A percentile compares a stretch with the other conserved stretches of the same genome.
Evolutionary conservation across 2,113 vertebrate genomes (phyloP).

Genomic region (Anas platyrhynchos): DNA sequence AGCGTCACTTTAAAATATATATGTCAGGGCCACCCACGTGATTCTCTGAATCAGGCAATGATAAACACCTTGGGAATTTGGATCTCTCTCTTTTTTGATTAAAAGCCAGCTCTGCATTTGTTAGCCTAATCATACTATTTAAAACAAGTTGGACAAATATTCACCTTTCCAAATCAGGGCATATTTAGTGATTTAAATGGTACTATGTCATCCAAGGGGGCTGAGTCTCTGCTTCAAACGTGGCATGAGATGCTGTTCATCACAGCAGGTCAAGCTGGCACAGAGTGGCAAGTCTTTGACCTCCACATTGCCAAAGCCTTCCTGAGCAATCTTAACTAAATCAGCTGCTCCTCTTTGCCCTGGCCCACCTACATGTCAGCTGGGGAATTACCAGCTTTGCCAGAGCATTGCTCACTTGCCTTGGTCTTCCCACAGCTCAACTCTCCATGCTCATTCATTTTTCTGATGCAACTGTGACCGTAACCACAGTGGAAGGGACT

Average conservation of each 20-base stretch:
- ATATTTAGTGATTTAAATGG: neutral
- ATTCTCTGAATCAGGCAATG: neutral
- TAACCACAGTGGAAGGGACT: neutral
- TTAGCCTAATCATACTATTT: neutral
- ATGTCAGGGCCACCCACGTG: conserved; percentile 10
- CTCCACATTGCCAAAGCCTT: neutral
- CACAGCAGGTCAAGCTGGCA: neutral
- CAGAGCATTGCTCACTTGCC: neutral
- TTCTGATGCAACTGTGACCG: neutral
- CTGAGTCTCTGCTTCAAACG: neutral
- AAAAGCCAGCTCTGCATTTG: neutral
- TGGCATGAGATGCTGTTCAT: neutral
- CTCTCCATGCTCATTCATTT: neutral
- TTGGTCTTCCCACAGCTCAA: neutral
- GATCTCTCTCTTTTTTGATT: neutral
- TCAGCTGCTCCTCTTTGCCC: neutral
- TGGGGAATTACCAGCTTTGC: neutral
- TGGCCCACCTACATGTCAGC: accelerated
- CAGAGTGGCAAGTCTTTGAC: accelerated
- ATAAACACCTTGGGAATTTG: conserved; percentile 7
- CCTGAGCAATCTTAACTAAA: neutral
- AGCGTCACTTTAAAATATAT: conserved; percentile 38
- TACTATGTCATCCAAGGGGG: neutral
- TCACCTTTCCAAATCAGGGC: neutral
- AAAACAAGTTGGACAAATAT: neutral